phyloP scores from a whole-genome alignment of 2,797 vertebrate genomes.

The Sebastes variabilis region DNA sequence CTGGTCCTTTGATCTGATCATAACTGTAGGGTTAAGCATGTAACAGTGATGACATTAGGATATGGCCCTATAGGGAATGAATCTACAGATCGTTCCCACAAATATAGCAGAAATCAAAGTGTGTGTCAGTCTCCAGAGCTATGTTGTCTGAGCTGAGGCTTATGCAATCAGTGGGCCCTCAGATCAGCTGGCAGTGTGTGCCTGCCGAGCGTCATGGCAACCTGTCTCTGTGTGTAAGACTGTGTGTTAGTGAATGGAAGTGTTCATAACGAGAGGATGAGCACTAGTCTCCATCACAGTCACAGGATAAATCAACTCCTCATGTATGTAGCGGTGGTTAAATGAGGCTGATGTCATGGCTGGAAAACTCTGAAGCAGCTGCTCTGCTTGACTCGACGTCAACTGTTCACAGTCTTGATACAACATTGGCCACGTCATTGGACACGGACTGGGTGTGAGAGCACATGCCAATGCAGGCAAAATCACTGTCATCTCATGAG shows the following conservation, averaged over 20 bases:
- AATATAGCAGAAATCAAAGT: constrained; percentile 22
- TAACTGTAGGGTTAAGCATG: background rate
- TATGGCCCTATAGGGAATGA: background rate
- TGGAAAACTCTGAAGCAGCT: constrained; percentile 58
- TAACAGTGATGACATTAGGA: background rate
- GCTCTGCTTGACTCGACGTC: constrained; percentile 20
- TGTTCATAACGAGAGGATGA: constrained; percentile 57
- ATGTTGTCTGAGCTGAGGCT: constrained; percentile 63
- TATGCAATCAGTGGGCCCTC: constrained; percentile 59
- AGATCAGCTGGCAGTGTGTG: constrained; percentile 63
- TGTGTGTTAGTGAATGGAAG: constrained; percentile 57
- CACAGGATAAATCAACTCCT: constrained; percentile 13
- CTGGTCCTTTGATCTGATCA: background rate
- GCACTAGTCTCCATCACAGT: constrained; percentile 32
- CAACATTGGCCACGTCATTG: background rate
- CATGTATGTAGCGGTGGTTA: constrained; percentile 18
- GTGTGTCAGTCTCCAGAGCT: constrained; percentile 28
- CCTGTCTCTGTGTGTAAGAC: constrained; percentile 58
- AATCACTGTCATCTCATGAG: constrained; percentile 15
- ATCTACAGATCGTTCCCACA: background rate
- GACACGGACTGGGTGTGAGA: background rate
- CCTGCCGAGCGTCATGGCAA: constrained; percentile 62
- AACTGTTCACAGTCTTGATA: background rate
- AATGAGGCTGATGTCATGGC: constrained; percentile 60
- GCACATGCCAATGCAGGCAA: background rate